Evolutionary conservation across 2,113 vertebrate species (phyloP), one percentile per base, ranked within the genome.

Genomic region (Misgurnus mizolepis): DNA sequence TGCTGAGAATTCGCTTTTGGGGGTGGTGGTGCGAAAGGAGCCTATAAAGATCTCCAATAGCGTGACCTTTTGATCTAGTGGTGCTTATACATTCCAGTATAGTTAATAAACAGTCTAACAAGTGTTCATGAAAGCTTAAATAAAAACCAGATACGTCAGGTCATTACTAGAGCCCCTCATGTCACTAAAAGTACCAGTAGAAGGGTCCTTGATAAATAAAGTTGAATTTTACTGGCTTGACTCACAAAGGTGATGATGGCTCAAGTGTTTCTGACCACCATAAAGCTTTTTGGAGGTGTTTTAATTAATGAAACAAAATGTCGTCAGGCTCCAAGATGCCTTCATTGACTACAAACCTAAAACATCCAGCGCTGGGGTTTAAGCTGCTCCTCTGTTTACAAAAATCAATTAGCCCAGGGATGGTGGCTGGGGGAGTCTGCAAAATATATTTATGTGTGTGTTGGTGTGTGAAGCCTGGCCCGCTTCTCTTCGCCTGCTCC

Each of bases 401-500:
- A 79, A 83, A 68, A 85, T 85, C 56, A 70, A 45, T 78, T 82
- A 66, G 71, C 45, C 74, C 40, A 45, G 76, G 67, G 64, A 80
- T 84, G 11, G 73, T 80, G 80, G 64, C 12, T 67, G 58, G 73
- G 34, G 73, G 69, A 56, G 61, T 66, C 27, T 66, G 22, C 60
- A 67, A 22, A 67, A 43, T 55, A 68, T 62, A 15, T 70, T 17
- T 78, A 67, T 53, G 55, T 74, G n/a, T 58, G 17, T 49, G 72
- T 81, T 71, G 82, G 77, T 73, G 80, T 80, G 84, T 65, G 40
- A 74, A 76, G 41, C 65, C 45, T 60, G 60, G 76, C 40, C 76
- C 58, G 64, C 75, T 80, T 83, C 43, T 70, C 75, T 18, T 27
- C 76, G 86, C 87, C 83, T 87, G 86, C 86, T 82, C 71, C 72